Conservation (phyloP, 2,797 vertebrate genomes). For the Allobates femoralis region DNA sequence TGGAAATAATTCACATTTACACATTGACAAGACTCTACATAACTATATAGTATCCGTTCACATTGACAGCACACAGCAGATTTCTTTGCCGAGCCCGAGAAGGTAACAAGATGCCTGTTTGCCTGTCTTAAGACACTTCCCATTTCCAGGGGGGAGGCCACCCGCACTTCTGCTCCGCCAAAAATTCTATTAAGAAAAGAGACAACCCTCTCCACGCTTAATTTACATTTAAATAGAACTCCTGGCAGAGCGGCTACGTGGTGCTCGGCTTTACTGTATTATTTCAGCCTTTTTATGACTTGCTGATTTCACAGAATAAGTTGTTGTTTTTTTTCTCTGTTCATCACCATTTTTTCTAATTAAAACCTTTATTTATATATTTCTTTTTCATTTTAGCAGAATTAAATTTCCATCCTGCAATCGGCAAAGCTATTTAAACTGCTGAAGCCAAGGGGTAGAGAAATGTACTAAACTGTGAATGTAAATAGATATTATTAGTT, state of each 20-base stretch:
- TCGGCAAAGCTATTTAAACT: conserved; percentile 27
- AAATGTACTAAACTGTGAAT: background rate
- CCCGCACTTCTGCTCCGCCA: conserved; percentile 33
- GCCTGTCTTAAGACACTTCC: background rate
- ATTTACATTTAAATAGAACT: conserved; percentile 64
- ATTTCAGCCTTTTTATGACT: conserved; percentile 60
- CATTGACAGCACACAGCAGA: background rate
- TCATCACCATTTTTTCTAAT: conserved; percentile 60
- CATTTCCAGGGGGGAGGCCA: conserved; percentile 19
- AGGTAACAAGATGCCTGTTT: conserved; percentile 32
- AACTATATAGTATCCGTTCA: background rate
- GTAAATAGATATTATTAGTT: background rate
- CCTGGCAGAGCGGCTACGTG: conserved; percentile 54
- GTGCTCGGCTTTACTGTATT: conserved; percentile 55
- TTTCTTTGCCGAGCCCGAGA: background rate
- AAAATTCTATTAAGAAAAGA: conserved; percentile 55
- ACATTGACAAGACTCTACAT: background rate
- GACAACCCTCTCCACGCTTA: conserved; percentile 55
- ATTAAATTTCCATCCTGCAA: conserved; percentile 45
- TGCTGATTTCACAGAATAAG: conserved; percentile 54
- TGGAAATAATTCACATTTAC: background rate
- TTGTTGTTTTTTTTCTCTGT: conserved; percentile 48
- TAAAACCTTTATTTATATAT: conserved; percentile 61
- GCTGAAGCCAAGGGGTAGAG: background rate
- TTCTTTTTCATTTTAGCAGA: conserved; percentile 44